Percentiles rank a stretch among this genome's conserved stretches.
Conservation (phyloP, 1,140 invertebrate species). For the Hypothenemus hampei region DNA sequence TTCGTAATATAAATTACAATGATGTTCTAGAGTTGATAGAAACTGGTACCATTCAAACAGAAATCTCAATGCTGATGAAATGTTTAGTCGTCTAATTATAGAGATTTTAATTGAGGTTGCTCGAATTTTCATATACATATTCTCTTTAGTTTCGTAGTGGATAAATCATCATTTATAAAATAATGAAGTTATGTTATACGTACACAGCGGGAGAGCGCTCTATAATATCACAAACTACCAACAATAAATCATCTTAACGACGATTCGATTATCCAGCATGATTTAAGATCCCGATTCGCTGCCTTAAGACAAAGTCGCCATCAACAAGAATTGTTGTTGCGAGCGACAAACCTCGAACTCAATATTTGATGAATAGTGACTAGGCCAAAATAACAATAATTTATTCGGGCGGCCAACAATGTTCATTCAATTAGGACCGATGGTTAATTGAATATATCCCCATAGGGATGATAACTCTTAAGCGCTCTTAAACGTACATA, state of each 20-base stretch:
- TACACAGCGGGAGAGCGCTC: too few species aligned
- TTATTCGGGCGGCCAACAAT: slow-evolving; percentile 8
- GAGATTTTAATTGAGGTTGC: too few species aligned
- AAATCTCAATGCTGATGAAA: too few species aligned
- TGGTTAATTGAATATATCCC: slow-evolving; percentile 14
- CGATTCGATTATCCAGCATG: slow-evolving; percentile 5
- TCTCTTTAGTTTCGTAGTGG: too few species aligned
- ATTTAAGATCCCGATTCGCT: slow-evolving; percentile 7
- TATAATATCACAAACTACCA: neutral
- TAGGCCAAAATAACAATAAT: slow-evolving; percentile 15
- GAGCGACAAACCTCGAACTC: slow-evolving; percentile 3
- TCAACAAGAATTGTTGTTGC: too few species aligned
- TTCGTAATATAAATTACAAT: too few species aligned
- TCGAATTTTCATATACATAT: too few species aligned
- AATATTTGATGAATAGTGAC: slow-evolving; percentile 2
- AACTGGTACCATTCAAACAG: too few species aligned
- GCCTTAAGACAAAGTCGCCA: neutral
- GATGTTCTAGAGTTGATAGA: too few species aligned
- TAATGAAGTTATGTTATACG: too few species aligned
- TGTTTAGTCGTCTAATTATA: too few species aligned
- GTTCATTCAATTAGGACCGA: slow-evolving; percentile 15
- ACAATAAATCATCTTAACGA: slow-evolving; percentile 6
- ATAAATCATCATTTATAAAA: too few species aligned
- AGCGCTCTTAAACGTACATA: slow-evolving; percentile 10
- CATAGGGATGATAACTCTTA: slow-evolving; percentile 14